Percentiles rank a stretch among this genome's conserved stretches.
Conservation (phyloP, 2,113 vertebrate genomes). For the Siniperca chuatsi region DNA sequence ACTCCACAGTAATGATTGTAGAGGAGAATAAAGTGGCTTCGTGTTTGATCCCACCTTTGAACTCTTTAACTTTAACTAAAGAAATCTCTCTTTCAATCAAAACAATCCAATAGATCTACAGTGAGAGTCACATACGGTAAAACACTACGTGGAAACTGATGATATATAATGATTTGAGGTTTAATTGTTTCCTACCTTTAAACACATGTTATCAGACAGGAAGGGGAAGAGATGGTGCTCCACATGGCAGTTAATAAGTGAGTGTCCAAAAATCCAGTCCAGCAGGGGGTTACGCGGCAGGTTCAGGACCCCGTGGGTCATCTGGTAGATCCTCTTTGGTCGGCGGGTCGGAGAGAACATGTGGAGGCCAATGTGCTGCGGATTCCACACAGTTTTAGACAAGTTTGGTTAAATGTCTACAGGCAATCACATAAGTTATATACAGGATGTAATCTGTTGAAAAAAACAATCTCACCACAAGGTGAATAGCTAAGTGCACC, state of each 20-base stretch:
- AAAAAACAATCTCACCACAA: background rate
- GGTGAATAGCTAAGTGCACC: no score
- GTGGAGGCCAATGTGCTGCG: slow-evolving; percentile 92
- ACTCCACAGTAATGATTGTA: no score
- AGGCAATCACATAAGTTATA: background rate
- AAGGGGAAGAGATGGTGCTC: slow-evolving; percentile 95
- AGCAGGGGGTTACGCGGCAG: slow-evolving; percentile 88
- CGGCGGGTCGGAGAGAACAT: slow-evolving; percentile 88
- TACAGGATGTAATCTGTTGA: background rate
- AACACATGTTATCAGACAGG: slow-evolving; percentile 95
- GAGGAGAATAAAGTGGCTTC: background rate
- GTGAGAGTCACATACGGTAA: no score
- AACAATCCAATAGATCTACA: background rate
- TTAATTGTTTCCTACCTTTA: slow-evolving; percentile 85
- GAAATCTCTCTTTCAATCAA: background rate
- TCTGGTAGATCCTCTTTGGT: slow-evolving; percentile 90
- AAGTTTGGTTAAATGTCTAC: background rate
- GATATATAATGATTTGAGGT: background rate
- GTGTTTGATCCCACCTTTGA: background rate
- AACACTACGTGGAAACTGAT: background rate
- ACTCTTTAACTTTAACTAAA: background rate
- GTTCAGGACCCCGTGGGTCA: slow-evolving; percentile 93
- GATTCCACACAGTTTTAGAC: background rate
- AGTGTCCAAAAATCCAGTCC: slow-evolving; percentile 94
- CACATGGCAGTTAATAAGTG: slow-evolving; percentile 94